These are phyloP conservation scores for Gymnogyps californianus DNA, from an alignment of 2,113 vertebrate genomes.

Conservation along the genomic window DNA sequence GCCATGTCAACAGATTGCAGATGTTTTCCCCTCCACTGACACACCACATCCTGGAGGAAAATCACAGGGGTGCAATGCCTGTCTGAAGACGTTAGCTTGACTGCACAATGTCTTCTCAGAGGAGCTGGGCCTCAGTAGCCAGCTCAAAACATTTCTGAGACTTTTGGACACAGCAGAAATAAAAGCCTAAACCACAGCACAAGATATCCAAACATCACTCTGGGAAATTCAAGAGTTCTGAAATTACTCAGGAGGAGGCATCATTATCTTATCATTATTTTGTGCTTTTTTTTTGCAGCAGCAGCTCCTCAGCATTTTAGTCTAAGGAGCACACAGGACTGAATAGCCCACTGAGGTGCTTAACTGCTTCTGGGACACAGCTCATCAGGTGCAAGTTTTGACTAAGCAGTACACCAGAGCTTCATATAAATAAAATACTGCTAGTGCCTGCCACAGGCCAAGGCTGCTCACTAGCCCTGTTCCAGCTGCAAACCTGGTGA, in stretches of 20 bases:
- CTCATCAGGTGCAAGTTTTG: not conserved
- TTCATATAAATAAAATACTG: not conserved
- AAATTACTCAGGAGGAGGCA: not conserved
- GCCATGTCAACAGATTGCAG: slow-evolving; percentile 4
- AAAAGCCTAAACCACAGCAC: not conserved
- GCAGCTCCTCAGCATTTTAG: not conserved
- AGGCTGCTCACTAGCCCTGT: not conserved
- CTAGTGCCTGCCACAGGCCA: not conserved
- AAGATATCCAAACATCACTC: not conserved
- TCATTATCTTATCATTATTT: not conserved
- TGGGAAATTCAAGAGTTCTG: not conserved
- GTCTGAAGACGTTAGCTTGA: not conserved
- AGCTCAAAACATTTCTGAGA: not conserved
- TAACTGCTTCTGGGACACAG: not conserved
- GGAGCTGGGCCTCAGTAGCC: not conserved
- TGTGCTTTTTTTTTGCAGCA: not conserved
- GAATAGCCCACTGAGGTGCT: not conserved
- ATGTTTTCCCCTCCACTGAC: slow-evolving; percentile 37
- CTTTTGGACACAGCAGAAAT: not conserved
- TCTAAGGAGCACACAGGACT: not conserved
- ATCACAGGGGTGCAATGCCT: not conserved
- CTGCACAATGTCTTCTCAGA: not conserved
- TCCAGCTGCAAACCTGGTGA: not conserved
- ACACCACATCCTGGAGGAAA: not conserved
- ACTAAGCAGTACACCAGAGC: not conserved